phyloP scores from a whole-genome alignment of 2,888 invertebrate genomes.

The Tetragonisca angustula region DNA sequence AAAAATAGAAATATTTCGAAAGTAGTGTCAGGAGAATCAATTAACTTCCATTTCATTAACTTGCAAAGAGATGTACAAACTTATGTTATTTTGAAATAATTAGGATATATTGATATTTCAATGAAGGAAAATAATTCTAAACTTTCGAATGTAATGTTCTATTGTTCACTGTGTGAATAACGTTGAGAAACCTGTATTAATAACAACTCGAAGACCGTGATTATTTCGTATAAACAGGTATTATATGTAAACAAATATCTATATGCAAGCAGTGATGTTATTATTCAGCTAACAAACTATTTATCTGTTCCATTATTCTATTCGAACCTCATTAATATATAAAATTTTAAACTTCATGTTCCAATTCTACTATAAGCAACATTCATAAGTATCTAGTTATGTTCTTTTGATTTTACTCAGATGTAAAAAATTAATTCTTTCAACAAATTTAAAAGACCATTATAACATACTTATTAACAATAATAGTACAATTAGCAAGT shows the following conservation, averaged over 20 bases:
- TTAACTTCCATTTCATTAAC: neutral
- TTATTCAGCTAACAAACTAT: neutral
- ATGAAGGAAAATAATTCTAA: neutral
- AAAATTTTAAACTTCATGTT: neutral
- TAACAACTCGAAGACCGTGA: neutral
- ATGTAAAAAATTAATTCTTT: too few relatives aligned
- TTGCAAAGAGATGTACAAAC: neutral
- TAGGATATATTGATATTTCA: neutral
- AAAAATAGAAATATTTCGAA: neutral
- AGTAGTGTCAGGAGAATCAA: neutral
- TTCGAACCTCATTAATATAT: neutral
- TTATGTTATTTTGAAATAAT: neutral
- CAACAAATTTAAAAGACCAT: too few relatives aligned
- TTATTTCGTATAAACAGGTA: neutral
- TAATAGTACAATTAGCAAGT: too few relatives aligned
- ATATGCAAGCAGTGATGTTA: neutral
- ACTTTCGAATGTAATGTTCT: constrained; percentile 6
- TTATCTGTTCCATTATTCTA: neutral
- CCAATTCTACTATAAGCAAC: neutral
- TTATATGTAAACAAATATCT: neutral
- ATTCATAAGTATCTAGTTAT: neutral
- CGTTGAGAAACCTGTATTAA: neutral
- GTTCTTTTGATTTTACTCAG: neutral
- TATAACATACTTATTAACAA: too few relatives aligned
- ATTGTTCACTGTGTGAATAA: neutral